phyloP scores from a whole-genome alignment of 2,888 invertebrate species.

The Slavum lentiscoides region DNA sequence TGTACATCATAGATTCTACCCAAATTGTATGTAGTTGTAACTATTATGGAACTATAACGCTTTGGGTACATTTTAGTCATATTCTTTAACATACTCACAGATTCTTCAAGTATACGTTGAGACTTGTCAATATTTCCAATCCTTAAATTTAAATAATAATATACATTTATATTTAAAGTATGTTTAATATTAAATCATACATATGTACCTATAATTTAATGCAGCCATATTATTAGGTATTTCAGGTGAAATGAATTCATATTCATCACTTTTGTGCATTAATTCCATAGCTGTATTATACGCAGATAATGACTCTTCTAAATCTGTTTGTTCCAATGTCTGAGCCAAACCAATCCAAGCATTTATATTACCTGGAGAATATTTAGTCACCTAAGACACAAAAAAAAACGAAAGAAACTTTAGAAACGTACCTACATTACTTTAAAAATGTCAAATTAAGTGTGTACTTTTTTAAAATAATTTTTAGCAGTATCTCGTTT shows the following conservation, averaged over 20 bases:
- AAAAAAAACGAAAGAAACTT: neutral
- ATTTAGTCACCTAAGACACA: conserved; percentile 77
- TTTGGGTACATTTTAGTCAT: conserved; percentile 85
- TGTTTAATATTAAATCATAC: conserved; percentile 12
- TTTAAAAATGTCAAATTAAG: neutral
- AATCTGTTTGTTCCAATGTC: conserved; percentile 93
- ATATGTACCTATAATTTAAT: conserved; percentile 79
- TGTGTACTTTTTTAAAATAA: conserved; percentile 81
- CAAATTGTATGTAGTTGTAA: conserved; percentile 94
- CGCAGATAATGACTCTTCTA: conserved; percentile 83
- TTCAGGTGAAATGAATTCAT: conserved; percentile 94
- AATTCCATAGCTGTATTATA: conserved; percentile 93
- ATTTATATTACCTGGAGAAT: conserved; percentile 97
- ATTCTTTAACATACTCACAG: conserved; percentile 78
- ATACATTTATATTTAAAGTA: neutral
- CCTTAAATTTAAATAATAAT: conserved; percentile 61
- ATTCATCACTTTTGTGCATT: conserved; percentile 75
- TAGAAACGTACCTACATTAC: neutral
- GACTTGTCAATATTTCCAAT: conserved; percentile 86
- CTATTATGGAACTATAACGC: conserved; percentile 94
- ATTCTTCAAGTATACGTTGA: conserved; percentile 80
- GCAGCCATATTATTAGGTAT: conserved; percentile 97
- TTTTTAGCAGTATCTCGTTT: conserved; percentile 91
- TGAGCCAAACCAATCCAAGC: conserved; percentile 99
- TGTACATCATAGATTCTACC: conserved; percentile 91